phyloP scores from a whole-genome alignment of 2,888 invertebrate species.

The Hyalella azteca region DNA sequence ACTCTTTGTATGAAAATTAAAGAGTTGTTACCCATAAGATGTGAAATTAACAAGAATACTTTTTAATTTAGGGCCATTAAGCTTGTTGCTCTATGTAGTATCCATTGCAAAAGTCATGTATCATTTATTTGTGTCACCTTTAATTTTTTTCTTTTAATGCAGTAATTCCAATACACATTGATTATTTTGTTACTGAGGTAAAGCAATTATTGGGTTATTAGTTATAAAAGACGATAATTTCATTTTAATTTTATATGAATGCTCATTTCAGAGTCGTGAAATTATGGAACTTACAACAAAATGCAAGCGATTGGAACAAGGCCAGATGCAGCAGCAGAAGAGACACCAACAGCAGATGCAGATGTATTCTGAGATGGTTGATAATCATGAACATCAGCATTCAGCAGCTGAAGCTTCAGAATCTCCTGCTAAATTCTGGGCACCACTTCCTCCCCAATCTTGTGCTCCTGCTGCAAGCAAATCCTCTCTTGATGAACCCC shows the following conservation, averaged over 20 bases:
- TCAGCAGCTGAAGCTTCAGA: not conserved
- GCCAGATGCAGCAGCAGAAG: constrained; percentile 22
- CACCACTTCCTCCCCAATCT: not conserved
- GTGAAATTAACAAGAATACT: too few relatives aligned
- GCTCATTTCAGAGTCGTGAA: constrained; percentile 20
- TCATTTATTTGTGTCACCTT: not conserved
- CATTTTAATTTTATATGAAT: too few relatives aligned
- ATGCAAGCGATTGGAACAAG: constrained; percentile 26
- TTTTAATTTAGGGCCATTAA: too few relatives aligned
- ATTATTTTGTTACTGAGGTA: too few relatives aligned
- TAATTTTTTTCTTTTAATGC: not conserved
- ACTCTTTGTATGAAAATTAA: too few relatives aligned
- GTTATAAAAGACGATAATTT: too few relatives aligned
- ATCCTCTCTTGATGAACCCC: constrained; percentile 1
- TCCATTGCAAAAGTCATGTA: too few relatives aligned
- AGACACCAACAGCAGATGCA: constrained; percentile 24
- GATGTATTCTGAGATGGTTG: constrained; percentile 12
- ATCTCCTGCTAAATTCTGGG: not conserved
- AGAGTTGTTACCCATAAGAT: too few relatives aligned
- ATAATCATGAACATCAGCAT: not conserved
- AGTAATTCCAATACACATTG: not conserved
- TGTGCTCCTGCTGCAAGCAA: not conserved
- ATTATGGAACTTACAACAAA: constrained; percentile 12
- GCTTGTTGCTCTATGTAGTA: too few relatives aligned
- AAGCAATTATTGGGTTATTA: too few relatives aligned